Evolutionary conservation across 53 echinoderm and acorn worm species (phyloP).

Genomic region (Stichopus horrens): DNA sequence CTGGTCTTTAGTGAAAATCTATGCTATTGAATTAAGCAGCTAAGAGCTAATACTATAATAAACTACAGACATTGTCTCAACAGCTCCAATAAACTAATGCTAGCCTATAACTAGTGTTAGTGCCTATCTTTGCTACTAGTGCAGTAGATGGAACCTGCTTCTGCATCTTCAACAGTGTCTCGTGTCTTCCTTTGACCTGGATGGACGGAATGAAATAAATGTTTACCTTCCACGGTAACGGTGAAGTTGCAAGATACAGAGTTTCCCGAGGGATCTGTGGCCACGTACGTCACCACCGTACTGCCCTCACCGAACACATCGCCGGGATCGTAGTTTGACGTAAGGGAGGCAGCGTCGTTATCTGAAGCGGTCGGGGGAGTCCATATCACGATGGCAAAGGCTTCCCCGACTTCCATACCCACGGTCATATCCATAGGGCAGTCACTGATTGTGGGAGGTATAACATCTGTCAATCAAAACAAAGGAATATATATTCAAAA

Average conservation of each 20-base stretch:
- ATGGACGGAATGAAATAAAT: neutral
- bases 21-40: too few relatives aligned
- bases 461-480: slow-evolving; percentile 46
- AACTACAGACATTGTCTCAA: too few relatives aligned
- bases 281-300: slow-evolving; percentile 50
- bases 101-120: too few relatives aligned
- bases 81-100: too few relatives aligned
- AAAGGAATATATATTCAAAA: too few relatives aligned
- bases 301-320: slow-evolving; percentile 35
- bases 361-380: slow-evolving; percentile 7
- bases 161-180: too few relatives aligned
- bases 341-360: slow-evolving; percentile 7
- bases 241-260: slow-evolving; percentile 36
- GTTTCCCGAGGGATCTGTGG: slow-evolving; percentile 54
- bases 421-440: slow-evolving; percentile 58
- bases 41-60: too few relatives aligned
- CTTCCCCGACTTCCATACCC: slow-evolving; percentile 29
- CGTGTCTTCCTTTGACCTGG: too few relatives aligned
- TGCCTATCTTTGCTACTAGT: too few relatives aligned
- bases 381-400: slow-evolving; percentile 54
- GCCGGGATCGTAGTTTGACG: slow-evolving; percentile 2
- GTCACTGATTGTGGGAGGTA: slow-evolving; percentile 48
- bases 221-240: slow-evolving; percentile 35
- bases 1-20: too few relatives aligned
- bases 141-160: too few relatives aligned